Conservation (phyloP, 2,797 vertebrate genomes). For the Poecilia velifera region DNA sequence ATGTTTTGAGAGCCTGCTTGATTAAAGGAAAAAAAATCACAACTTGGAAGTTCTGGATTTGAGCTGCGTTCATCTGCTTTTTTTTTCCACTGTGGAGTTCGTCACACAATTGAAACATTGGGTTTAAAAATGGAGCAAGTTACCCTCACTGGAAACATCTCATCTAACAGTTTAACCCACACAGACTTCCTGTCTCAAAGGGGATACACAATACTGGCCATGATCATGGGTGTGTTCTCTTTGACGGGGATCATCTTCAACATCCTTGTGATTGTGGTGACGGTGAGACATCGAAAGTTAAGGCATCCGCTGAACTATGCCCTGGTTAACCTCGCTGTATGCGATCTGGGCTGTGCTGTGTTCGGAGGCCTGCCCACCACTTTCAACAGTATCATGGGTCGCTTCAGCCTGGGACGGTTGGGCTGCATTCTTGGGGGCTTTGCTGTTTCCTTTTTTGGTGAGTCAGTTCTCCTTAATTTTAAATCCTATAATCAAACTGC, state of each 20-base stretch:
- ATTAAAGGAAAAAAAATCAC: background rate
- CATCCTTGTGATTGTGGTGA: constrained; percentile 84
- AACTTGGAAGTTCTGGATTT: background rate
- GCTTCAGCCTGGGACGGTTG: constrained; percentile 85
- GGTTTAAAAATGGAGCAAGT: constrained; percentile 37
- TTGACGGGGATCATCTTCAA: constrained; percentile 76
- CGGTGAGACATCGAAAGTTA: constrained; percentile 81
- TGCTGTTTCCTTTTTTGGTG: constrained; percentile 88
- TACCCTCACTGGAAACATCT: constrained; percentile 39
- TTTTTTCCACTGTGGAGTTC: background rate
- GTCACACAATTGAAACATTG: background rate
- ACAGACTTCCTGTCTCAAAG: constrained; percentile 57
- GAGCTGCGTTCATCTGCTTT: background rate
- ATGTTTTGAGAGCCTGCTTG: background rate
- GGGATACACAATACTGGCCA: constrained; percentile 64
- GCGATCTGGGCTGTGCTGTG: constrained; percentile 87
- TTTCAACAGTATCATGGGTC: constrained; percentile 83
- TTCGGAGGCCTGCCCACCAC: constrained; percentile 83
- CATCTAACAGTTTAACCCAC: constrained; percentile 27
- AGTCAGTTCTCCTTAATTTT: background rate
- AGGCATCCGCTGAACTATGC: constrained; percentile 87
- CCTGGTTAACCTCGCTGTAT: constrained; percentile 87
- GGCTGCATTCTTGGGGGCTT: constrained; percentile 88
- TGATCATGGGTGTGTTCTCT: constrained; percentile 72
- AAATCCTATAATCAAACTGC: background rate